Conservation (phyloP, 1,140 invertebrate genomes). For the Armadillidium nasatum region DNA sequence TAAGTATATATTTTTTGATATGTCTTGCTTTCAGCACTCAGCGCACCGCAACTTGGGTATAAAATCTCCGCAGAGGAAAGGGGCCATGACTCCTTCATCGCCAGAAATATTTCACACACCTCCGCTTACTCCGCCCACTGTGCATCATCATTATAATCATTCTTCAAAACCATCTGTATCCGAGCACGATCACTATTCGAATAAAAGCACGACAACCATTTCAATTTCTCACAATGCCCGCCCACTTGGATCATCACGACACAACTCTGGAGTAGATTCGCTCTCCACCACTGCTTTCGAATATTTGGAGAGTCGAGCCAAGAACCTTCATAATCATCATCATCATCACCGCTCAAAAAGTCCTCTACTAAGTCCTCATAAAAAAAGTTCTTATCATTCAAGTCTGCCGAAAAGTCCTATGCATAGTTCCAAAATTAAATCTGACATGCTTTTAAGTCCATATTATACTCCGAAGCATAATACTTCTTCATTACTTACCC, state of each 20-base stretch:
- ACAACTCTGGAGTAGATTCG: background rate
- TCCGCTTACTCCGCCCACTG: conserved; percentile 9
- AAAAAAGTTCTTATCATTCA: background rate
- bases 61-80: background rate
- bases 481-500: background rate
- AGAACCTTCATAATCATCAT: background rate
- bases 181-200: background rate
- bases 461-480: background rate
- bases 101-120: conserved; percentile 7
- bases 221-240: background rate
- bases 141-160: background rate
- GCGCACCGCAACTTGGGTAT: conserved; percentile 2
- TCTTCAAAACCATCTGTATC: background rate
- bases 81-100: background rate
- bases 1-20: too few species aligned
- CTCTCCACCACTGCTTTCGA: background rate
- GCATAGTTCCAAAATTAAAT: background rate
- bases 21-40: conserved; percentile 1
- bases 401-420: background rate
- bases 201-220: background rate
- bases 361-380: background rate
- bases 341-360: background rate
- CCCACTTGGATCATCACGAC: background rate
- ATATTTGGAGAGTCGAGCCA: background rate
- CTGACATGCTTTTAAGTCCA: background rate